Evolutionary conservation across 2,797 vertebrate genomes (phyloP), one percentile per base, ranked within the genome.

Genomic region (Acipenser ruthenus): DNA sequence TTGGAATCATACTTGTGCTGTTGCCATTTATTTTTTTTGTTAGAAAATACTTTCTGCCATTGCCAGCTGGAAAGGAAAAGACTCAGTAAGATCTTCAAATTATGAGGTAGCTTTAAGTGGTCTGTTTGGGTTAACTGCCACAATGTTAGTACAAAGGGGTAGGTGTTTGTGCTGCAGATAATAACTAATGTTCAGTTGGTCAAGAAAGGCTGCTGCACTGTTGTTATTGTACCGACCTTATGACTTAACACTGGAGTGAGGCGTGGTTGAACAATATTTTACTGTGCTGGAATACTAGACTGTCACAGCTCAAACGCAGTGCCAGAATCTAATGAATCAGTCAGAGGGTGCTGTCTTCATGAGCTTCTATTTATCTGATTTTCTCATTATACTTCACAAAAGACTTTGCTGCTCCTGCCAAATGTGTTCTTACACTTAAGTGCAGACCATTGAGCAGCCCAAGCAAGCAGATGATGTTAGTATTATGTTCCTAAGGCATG

Each of bases 51-150:
- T 82, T 82, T 84, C 80, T 75, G 79, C 78, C 83, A 68, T 79
- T 86, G 82, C 84, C 83, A 84, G 85, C 83, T 83, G 83, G 83
- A 82, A 88, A 79, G 77, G 73, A 81, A 83, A 79, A 69, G 75
- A 77, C 76, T 80, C 80, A 80, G 78, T 86, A 81, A 87, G 89
- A 85, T 86, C 80, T 79, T 84, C 82, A 88, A 91, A 91, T 84
- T 87, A 91, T 86, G 84, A 90, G 84, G 90, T 89, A 87, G 88
- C 79, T 86, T 84, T 91, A 93, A 95, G 93, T 93, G 92, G 89
- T 92, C 87, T 92, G 90, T 96, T 94, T 92, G 88, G 83, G 89
- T 88, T 89, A 92, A 87, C 90, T 95, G 94, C 91, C 93, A 93
- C 88, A 90, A 89, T 90, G 88, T 92, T 87, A 89, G 89, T 88